A percentile compares a stretch with the other conserved stretches of the same genome.
Evolutionary conservation across 92 coral and sea anemone species (phyloP).

Genomic region (Metridium senile): DNA sequence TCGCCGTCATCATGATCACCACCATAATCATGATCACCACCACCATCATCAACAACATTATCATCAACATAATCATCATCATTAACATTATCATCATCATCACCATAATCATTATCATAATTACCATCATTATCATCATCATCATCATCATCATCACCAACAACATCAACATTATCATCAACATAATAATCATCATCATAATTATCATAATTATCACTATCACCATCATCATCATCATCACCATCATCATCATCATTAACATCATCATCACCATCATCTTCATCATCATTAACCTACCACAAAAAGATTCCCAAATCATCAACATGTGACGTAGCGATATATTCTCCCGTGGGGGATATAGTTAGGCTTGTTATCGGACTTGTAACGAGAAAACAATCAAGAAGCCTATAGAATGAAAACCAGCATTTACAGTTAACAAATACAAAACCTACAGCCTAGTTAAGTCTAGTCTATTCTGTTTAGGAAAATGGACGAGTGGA

Average conservation of each 20-base stretch:
- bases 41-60: background rate
- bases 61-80: background rate
- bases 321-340: conserved; percentile 91
- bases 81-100: background rate
- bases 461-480: no score
- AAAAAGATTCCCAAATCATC: conserved; percentile 93
- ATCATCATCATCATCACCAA: background rate
- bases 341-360: conserved; percentile 92
- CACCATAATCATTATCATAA: background rate
- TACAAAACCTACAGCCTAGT: no score
- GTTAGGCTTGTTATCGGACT: conserved; percentile 95
- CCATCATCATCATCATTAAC: background rate
- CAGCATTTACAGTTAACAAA: no score
- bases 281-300: conserved; percentile 61
- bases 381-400: conserved; percentile 89
- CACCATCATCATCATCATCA: background rate
- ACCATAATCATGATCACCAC: background rate
- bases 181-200: background rate
- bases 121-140: background rate
- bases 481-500: no score
- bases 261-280: background rate
- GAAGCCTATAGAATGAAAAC: conserved; percentile 41
- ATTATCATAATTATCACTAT: background rate
- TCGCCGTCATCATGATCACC: background rate
- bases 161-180: background rate